Conservation (phyloP, 2,888 invertebrate species). For the Colletes collaris region DNA sequence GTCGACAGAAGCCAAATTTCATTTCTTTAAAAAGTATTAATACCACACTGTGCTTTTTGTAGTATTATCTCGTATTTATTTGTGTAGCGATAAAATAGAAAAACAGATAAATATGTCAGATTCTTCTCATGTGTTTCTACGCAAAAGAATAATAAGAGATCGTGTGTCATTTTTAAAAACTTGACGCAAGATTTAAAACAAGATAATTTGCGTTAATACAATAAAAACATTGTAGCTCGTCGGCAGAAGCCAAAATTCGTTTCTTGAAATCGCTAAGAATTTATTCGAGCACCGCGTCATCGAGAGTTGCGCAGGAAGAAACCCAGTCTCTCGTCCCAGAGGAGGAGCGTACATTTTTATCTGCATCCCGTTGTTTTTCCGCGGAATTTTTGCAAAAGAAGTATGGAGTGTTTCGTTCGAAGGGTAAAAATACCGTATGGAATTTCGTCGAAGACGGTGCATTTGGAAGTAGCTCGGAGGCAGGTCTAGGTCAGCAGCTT, state of each 20-base stretch:
- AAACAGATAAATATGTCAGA: no score
- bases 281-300: background rate
- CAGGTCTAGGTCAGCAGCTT: constrained; percentile 41
- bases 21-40: no score
- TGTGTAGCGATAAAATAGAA: no score
- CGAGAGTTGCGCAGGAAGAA: constrained; percentile 3
- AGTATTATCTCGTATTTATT: no score
- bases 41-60: no score
- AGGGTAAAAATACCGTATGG: constrained; percentile 22
- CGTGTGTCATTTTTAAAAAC: no score
- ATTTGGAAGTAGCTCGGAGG: constrained; percentile 21
- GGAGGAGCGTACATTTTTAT: background rate
- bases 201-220: background rate
- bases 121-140: no score
- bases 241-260: background rate
- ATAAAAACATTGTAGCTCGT: background rate
- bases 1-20: no score
- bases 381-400: background rate
- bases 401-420: constrained; percentile 24
- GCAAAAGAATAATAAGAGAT: no score
- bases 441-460: background rate
- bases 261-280: background rate
- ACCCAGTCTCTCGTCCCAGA: background rate
- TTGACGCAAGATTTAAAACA: no score
- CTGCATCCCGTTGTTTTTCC: constrained; percentile 5